Evolutionary conservation across 2,797 vertebrate species (phyloP), one percentile per base, ranked within the genome.

Genomic region (Buceros bicornis): DNA sequence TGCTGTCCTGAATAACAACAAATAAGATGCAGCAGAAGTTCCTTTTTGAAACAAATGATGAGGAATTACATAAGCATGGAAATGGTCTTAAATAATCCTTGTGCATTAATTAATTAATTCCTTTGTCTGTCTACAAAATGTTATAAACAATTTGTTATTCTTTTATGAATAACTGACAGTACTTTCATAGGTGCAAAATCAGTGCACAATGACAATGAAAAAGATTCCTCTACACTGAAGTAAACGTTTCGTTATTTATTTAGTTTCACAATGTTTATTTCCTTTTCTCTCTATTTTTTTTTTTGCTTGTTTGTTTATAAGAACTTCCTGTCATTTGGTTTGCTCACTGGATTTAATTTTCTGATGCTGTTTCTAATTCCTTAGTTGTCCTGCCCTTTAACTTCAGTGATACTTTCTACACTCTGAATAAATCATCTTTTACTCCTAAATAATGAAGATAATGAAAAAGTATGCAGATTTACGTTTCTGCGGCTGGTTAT

Each of bases 21-120:
- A 71, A 91, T 56, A 61, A 74, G 57, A 72, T 12, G 42, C 1
- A 2, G 50, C 47, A 82, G 58, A 73, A 87, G 66, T 53, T 94
- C 17, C 62, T 89, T 87, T 90, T 73, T 54, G 58, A 93, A 96
- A 73, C 77, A 89, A 65, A 77, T 73, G 0, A 71, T n/a, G 87
- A 82, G 80, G 82, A 88, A 61, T 93, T 87, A 48, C 45, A 18
- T 72, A 93, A 91, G 66, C 58, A 6, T 72, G 51, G 58, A 88
- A 87, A 72, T 90, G 16, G 70, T 77, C 51, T 82, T 81, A 92
- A 96, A 71, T 83, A 78, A 81, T 57, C 57, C 25, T 43, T 76
- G 33, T 48, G 28, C 43, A 19, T 86, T 83, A 72, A 66, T 65
- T 35, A 88, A 88, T 71, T 65, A 56, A 50, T 81, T 93, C 20